These are phyloP conservation scores for Actinernus sp. DNA, from an alignment of 92 coral and sea anemone genomes.

Conservation along the genomic window DNA sequence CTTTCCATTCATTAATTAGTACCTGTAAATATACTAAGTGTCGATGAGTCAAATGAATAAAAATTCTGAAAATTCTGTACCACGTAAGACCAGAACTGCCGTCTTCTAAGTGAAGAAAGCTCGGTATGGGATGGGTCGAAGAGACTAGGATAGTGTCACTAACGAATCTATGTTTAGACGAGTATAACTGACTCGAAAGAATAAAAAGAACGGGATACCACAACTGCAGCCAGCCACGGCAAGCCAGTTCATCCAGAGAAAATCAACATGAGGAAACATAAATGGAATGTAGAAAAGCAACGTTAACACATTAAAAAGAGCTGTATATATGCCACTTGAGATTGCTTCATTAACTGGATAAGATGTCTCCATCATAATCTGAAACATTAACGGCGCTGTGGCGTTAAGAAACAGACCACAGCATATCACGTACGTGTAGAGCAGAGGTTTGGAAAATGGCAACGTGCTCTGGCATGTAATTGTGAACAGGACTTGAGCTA, in stretches of 20 bases:
- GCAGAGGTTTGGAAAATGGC: conserved; percentile 63
- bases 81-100: no score
- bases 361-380: conserved; percentile 70
- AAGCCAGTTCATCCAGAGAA: conserved; percentile 85
- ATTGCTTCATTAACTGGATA: conserved; percentile 74
- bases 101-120: no score
- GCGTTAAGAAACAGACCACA: conserved; percentile 69
- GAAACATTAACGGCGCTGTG: conserved; percentile 68
- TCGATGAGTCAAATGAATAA: no score
- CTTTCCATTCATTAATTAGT: no score
- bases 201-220: conserved; percentile 63
- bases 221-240: conserved; percentile 43
- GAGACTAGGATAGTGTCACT: no score
- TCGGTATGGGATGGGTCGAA: no score
- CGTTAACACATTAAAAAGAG: conserved; percentile 43
- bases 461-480: conserved; percentile 65
- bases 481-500: conserved; percentile 64
- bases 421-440: conserved; percentile 55
- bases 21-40: no score
- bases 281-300: conserved; percentile 54
- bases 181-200: conserved; percentile 54
- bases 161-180: conserved; percentile 72
- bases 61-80: no score
- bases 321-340: conserved; percentile 51
- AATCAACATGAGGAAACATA: conserved; percentile 77